Conservation (phyloP, 2,888 invertebrate species). For the Lamellibrachia columna region DNA sequence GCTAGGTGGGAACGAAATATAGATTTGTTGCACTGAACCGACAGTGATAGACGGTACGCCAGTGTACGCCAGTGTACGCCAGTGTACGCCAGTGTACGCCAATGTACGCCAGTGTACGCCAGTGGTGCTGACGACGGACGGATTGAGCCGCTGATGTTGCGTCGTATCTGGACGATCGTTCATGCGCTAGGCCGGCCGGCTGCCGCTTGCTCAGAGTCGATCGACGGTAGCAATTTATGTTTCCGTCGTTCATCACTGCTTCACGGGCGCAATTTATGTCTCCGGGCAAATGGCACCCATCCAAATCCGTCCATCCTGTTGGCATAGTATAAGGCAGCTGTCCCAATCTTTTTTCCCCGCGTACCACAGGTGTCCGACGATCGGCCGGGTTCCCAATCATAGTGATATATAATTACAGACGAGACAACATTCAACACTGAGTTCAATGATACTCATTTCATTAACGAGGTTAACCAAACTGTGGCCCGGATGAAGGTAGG, state of each 20-base stretch:
- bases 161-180: not conserved
- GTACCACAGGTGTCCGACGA: not conserved
- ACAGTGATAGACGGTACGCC: not conserved
- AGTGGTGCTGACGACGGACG: not conserved
- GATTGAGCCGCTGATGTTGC: not conserved
- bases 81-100: no score
- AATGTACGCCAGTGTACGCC: not conserved
- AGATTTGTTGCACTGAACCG: not conserved
- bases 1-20: not conserved
- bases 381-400: no score
- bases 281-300: slow-evolving; percentile 9
- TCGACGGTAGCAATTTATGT: not conserved
- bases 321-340: not conserved
- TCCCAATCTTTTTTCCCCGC: not conserved
- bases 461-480: no score
- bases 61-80: not conserved
- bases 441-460: no score
- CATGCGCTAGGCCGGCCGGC: not conserved
- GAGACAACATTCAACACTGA: no score
- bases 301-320: not conserved
- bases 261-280: not conserved
- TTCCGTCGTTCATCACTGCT: not conserved
- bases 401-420: no score
- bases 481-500: no score
- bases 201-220: not conserved